Percentiles rank a stretch among this genome's conserved stretches.
phyloP scores from a whole-genome alignment of 2,113 vertebrate genomes.

The Dicaeum eximium region DNA sequence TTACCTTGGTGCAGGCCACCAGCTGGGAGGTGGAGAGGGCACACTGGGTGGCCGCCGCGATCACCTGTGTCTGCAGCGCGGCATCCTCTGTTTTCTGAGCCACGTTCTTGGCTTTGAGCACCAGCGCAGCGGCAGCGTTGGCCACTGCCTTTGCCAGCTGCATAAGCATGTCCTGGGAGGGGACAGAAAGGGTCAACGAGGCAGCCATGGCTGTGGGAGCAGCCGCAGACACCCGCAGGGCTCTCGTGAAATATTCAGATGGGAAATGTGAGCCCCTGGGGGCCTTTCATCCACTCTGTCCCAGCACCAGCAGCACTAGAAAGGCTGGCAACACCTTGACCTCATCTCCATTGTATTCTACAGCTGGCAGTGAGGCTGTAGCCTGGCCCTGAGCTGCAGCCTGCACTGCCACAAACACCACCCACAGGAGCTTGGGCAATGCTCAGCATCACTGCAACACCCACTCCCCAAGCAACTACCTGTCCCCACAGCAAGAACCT shows the following conservation, averaged over 20 bases:
- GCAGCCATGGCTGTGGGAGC: not conserved
- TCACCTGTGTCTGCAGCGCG: slow-evolving; percentile 88
- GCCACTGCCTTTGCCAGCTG: slow-evolving; percentile 94
- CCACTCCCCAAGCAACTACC: not conserved
- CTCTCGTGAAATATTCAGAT: not conserved
- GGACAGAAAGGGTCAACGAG: not conserved
- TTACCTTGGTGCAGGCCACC: slow-evolving; percentile 95
- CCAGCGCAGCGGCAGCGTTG: slow-evolving; percentile 82
- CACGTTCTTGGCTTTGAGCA: slow-evolving; percentile 95
- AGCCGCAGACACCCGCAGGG: rapidly evolving
- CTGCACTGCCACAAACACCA: rapidly evolving
- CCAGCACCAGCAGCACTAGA: not conserved
- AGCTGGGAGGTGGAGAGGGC: slow-evolving; percentile 96
- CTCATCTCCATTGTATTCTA: not conserved
- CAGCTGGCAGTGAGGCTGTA: not conserved
- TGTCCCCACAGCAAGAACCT: not conserved
- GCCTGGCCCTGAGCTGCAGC: not conserved
- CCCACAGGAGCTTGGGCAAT: rapidly evolving
- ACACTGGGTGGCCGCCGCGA: slow-evolving; percentile 93
- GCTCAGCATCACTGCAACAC: not conserved
- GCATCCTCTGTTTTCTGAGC: slow-evolving; percentile 92
- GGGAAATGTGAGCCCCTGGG: not conserved
- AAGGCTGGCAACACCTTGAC: not conserved
- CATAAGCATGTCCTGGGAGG: slow-evolving; percentile 90
- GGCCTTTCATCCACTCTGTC: not conserved